Evolutionary conservation across 2,113 vertebrate species (phyloP).

Genomic region (Puffinus mauretanicus): DNA sequence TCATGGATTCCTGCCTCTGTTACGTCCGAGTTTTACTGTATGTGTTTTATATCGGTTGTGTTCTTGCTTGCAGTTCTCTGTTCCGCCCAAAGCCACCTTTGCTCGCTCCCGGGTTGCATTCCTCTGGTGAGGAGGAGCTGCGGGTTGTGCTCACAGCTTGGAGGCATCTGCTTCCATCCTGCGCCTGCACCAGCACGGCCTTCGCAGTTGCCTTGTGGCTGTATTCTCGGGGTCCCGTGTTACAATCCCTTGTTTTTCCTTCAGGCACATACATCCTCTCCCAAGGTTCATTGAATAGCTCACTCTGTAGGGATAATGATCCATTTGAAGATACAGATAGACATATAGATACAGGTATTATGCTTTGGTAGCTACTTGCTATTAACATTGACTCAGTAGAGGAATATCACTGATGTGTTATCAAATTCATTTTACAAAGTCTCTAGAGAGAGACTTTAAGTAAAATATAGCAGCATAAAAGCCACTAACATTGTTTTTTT

Average conservation of each 20-base stretch:
- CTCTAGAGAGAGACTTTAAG: not conserved
- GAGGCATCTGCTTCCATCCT: not conserved
- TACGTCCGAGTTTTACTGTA: not conserved
- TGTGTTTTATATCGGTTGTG: not conserved
- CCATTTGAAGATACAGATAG: not conserved
- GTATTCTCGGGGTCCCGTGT: not conserved
- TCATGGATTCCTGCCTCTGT: not conserved
- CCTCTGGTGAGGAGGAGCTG: not conserved
- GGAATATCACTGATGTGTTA: not conserved
- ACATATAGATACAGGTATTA: not conserved
- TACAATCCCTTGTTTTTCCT: not conserved
- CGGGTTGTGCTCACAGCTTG: not conserved
- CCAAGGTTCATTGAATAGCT: not conserved
- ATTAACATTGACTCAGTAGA: not conserved
- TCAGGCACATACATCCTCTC: not conserved
- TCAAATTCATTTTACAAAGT: not conserved
- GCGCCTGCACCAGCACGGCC: not conserved
- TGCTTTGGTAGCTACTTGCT: not conserved
- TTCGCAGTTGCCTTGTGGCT: not conserved
- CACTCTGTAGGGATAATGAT: not conserved
- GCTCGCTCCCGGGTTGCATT: no score
- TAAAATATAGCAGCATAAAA: not conserved
- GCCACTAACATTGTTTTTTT: not conserved
- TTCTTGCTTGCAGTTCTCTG: not conserved
- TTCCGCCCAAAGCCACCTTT: not conserved